phyloP scores from a whole-genome alignment of 2,888 invertebrate genomes.

The Formica aserva region DNA sequence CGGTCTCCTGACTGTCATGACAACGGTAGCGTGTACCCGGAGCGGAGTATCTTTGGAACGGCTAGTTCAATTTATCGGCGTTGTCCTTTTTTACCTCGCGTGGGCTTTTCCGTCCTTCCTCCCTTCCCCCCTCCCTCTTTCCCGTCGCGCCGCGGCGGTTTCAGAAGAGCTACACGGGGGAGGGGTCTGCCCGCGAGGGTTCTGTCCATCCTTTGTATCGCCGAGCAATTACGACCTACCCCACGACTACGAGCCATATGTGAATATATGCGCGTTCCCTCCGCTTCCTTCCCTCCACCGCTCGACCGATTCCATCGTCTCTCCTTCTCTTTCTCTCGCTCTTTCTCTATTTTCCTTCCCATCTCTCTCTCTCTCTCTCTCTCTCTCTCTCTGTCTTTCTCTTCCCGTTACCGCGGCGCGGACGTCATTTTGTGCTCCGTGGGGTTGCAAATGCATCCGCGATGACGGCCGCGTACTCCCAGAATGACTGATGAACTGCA shows the following conservation, averaged over 20 bases:
- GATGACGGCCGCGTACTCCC: conserved; percentile 80
- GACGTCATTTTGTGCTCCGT: conserved; percentile 83
- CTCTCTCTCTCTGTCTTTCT: conserved; percentile 39
- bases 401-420: conserved; percentile 59
- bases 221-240: conserved; percentile 86
- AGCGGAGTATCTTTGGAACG: conserved; percentile 66
- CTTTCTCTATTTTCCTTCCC: neutral
- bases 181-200: conserved; percentile 81
- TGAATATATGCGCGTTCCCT: conserved; percentile 59
- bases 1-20: conserved; percentile 57
- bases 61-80: conserved; percentile 71
- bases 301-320: conserved; percentile 47
- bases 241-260: conserved; percentile 77
- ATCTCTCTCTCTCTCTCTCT: neutral
- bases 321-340: conserved; percentile 1
- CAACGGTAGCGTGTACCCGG: conserved; percentile 63
- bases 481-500: conserved; percentile 86
- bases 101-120: conserved; percentile 44
- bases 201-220: conserved; percentile 85
- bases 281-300: conserved; percentile 47
- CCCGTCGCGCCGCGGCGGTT: conserved; percentile 70
- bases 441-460: conserved; percentile 81
- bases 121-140: conserved; percentile 44
- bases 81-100: conserved; percentile 30
- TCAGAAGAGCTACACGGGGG: conserved; percentile 78